phyloP scores from a whole-genome alignment of 2,888 invertebrate species.

The Cosmia pyralina region DNA sequence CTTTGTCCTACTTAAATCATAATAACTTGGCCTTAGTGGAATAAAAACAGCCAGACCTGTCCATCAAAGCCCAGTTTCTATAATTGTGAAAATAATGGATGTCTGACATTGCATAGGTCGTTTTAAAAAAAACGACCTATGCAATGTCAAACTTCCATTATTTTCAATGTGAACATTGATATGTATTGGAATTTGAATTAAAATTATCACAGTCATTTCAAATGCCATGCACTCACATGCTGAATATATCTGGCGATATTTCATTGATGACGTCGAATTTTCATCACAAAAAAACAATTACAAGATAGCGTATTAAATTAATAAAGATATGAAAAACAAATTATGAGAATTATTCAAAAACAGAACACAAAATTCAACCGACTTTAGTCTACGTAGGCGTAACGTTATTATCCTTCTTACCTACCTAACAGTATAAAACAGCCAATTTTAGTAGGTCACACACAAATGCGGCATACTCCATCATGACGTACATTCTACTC shows the following conservation, averaged over 20 bases:
- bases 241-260: neutral
- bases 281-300: neutral
- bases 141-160: too few species aligned
- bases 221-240: neutral
- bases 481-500: slow-evolving; percentile 48
- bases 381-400: slow-evolving; percentile 4
- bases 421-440: slow-evolving; percentile 44
- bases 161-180: too few species aligned
- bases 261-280: neutral
- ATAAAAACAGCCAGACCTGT: neutral
- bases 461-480: slow-evolving; percentile 32
- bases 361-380: neutral
- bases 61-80: neutral
- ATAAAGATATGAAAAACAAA: neutral
- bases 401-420: slow-evolving; percentile 40
- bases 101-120: neutral
- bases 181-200: slow-evolving; percentile 15
- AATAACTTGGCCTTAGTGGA: neutral
- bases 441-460: slow-evolving; percentile 70
- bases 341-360: neutral
- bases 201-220: slow-evolving; percentile 1
- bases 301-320: neutral
- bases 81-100: slow-evolving; percentile 6
- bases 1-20: neutral
- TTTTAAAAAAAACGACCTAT: too few species aligned